Conservation (phyloP, 2,888 invertebrate genomes). For the Parnassius glacialis region DNA sequence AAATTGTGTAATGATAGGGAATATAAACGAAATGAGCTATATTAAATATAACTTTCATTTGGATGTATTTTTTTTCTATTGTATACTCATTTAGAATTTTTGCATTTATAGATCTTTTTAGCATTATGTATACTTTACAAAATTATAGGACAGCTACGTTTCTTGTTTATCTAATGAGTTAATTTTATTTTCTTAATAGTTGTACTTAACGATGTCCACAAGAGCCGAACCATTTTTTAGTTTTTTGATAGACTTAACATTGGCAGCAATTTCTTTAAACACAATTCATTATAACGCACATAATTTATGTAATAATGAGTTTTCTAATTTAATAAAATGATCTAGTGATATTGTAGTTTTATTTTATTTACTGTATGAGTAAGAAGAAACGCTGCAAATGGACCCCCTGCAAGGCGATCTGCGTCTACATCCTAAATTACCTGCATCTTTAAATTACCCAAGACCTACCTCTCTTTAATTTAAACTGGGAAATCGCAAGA, state of each 20-base stretch:
- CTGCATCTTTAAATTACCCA: too few species aligned
- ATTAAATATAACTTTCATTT: conserved; percentile 57
- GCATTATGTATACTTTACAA: conserved; percentile 55
- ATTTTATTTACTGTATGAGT: neutral
- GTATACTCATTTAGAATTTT: conserved; percentile 74
- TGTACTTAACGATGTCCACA: conserved; percentile 73
- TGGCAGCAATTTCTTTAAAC: conserved; percentile 51
- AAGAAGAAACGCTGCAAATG: too few species aligned
- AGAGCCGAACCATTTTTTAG: conserved; percentile 61
- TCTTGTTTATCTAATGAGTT: conserved; percentile 43
- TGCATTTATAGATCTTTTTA: conserved; percentile 80
- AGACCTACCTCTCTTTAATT: too few species aligned
- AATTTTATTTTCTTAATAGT: conserved; percentile 46
- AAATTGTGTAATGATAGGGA: conserved; percentile 72
- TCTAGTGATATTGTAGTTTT: conserved; percentile 51
- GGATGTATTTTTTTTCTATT: conserved; percentile 76
- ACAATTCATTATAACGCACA: conserved; percentile 71
- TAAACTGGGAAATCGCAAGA: too few species aligned
- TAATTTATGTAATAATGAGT: conserved; percentile 76
- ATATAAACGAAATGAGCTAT: conserved; percentile 75
- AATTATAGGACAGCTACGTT: conserved; percentile 54
- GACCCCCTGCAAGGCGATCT: too few species aligned
- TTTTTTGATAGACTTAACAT: conserved; percentile 50
- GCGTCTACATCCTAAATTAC: too few species aligned
- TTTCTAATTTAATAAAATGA: conserved; percentile 75